phyloP scores from a whole-genome alignment of 2,888 invertebrate species.

The Liodrosophila aerea region DNA sequence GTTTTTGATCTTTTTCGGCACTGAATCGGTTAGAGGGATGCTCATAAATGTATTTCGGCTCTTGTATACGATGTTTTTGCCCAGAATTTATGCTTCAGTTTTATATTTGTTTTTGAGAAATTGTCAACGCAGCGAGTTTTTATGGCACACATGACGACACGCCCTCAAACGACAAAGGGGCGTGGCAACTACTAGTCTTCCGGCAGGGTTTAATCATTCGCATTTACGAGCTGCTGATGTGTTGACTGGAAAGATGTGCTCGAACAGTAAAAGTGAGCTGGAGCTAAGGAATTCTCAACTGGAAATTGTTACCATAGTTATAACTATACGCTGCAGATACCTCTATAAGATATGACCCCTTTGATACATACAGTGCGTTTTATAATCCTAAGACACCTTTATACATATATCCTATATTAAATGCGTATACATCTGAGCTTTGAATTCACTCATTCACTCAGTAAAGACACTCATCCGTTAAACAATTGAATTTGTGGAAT shows the following conservation, averaged over 20 bases:
- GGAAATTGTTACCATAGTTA: background rate
- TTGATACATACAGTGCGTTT: too few relatives aligned
- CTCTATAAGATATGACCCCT: too few relatives aligned
- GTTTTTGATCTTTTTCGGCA: constrained; percentile 45
- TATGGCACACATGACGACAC: constrained; percentile 42
- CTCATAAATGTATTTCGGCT: constrained; percentile 28
- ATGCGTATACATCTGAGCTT: too few relatives aligned
- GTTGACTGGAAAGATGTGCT: constrained; percentile 1
- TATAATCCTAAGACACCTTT: too few relatives aligned
- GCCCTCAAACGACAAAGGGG: constrained; percentile 13
- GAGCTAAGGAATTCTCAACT: background rate
- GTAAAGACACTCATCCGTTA: too few relatives aligned
- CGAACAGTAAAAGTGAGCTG: background rate
- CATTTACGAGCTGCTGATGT: constrained; percentile 44
- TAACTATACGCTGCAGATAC: too few relatives aligned
- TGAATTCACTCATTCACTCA: too few relatives aligned
- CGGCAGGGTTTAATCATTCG: constrained; percentile 20
- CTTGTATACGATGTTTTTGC: constrained; percentile 8
- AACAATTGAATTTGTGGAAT: too few relatives aligned
- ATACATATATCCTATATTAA: too few relatives aligned
- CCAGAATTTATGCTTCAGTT: constrained; percentile 28
- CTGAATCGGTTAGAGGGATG: constrained; percentile 13
- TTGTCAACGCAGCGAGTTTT: constrained; percentile 48
- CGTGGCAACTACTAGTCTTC: constrained; percentile 19
- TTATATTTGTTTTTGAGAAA: constrained; percentile 40